Evolutionary conservation across 2,797 vertebrate genomes (phyloP).

Genomic region (Pyrocephalus nanus): DNA sequence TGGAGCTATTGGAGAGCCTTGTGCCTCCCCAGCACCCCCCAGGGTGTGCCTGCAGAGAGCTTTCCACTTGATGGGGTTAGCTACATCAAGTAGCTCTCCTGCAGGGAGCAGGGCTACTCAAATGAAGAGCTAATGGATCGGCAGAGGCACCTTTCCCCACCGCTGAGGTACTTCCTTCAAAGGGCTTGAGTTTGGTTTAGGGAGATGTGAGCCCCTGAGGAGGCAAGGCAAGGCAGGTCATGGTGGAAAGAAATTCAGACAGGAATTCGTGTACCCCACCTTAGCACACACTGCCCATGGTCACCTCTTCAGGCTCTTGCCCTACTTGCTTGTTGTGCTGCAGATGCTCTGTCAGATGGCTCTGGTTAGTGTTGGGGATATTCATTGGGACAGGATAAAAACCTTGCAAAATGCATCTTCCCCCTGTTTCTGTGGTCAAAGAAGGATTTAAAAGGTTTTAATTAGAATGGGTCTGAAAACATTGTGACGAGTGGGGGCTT

Average conservation of each 20-base stretch:
- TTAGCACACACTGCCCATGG: not conserved
- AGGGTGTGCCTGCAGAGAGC: not conserved
- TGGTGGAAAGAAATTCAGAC: not conserved
- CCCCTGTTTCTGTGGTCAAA: not conserved
- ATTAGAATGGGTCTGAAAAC: not conserved
- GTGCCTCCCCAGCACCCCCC: not conserved
- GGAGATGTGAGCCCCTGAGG: fast-evolving
- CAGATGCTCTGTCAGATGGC: not conserved
- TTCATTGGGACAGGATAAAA: not conserved
- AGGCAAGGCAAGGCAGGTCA: not conserved
- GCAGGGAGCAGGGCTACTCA: not conserved
- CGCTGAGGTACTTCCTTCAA: not conserved
- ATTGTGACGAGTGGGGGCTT: not conserved
- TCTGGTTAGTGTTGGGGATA: not conserved
- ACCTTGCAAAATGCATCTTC: not conserved
- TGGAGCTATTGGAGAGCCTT: not conserved
- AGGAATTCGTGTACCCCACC: not conserved
- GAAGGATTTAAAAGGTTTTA: not conserved
- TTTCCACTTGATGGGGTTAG: fast-evolving
- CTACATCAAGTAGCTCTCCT: not conserved
- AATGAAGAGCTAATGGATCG: not conserved
- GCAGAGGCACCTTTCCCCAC: not conserved
- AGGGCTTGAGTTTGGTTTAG: not conserved
- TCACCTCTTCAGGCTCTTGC: not conserved
- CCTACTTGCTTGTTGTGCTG: not conserved